A percentile compares a stretch with the other conserved stretches of the same genome.
Evolutionary conservation across 2,888 invertebrate genomes (phyloP).

Genomic region (Lymantria monacha): DNA sequence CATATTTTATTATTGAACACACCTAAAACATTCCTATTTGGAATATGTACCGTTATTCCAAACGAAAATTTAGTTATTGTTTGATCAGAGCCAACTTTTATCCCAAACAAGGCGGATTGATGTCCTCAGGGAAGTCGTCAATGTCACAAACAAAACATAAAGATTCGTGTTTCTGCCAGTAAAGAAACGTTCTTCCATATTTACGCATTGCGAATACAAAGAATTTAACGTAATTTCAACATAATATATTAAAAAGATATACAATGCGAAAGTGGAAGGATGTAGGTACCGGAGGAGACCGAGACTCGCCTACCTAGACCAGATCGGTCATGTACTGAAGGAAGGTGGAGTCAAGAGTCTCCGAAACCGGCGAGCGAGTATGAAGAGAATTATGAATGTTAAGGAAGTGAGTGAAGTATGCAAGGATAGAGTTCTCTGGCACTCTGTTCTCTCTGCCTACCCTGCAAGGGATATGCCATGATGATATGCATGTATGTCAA

Average conservation of each 20-base stretch:
- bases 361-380: no score
- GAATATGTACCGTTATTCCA: slow-evolving; percentile 1
- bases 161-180: slow-evolving; percentile 42
- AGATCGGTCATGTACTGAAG: no score
- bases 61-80: slow-evolving; percentile 41
- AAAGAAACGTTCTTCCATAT: slow-evolving; percentile 41
- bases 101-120: slow-evolving; percentile 42
- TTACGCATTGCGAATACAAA: slow-evolving; percentile 2
- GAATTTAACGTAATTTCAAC: slow-evolving; percentile 36
- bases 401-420: no score
- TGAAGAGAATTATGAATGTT: no score
- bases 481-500: no score
- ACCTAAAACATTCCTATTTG: not conserved
- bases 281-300: no score
- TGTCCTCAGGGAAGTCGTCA: slow-evolving; percentile 35
- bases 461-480: no score
- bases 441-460: no score
- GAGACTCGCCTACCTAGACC: no score
- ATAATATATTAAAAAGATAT: slow-evolving; percentile 11
- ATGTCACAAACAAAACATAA: slow-evolving; percentile 52
- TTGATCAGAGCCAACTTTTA: slow-evolving; percentile 43
- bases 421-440: no score
- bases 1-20: not conserved
- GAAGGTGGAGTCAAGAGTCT: no score
- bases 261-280: no score